A percentile compares a stretch with the other conserved stretches of the same genome.
phyloP scores from a whole-genome alignment of 2,113 vertebrate species.

The Platanista minor region DNA sequence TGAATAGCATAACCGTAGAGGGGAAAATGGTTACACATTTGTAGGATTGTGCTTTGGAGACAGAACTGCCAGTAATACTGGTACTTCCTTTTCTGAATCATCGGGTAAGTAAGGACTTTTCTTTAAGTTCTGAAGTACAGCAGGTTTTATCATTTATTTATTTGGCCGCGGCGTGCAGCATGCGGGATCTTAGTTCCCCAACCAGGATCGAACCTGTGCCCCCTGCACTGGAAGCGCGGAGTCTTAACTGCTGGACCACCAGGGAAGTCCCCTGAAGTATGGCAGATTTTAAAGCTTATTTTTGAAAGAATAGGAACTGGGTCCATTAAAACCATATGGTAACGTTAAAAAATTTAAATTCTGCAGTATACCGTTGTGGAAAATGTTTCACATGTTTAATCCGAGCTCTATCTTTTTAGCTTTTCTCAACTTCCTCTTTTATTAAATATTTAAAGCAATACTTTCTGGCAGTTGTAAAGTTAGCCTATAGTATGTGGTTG shows the following conservation, averaged over 20 bases:
- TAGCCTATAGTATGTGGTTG: neutral
- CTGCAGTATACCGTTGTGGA: neutral
- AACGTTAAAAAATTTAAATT: neutral
- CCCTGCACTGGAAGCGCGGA: neutral
- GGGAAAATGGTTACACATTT: neutral
- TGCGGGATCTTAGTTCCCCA: neutral
- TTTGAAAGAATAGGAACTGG: slow-evolving; percentile 16
- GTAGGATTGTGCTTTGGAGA: neutral
- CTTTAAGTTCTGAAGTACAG: slow-evolving; percentile 37
- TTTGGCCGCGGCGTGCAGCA: neutral
- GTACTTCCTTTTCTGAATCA: slow-evolving; percentile 50
- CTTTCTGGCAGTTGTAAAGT: neutral
- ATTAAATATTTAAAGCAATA: slow-evolving; percentile 3
- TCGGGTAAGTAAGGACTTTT: slow-evolving; percentile 10
- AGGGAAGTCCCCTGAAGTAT: neutral
- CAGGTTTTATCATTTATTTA: neutral
- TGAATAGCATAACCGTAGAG: neutral
- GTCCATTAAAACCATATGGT: slow-evolving; percentile 5
- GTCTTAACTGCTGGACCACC: neutral
- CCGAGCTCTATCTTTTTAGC: slow-evolving; percentile 25
- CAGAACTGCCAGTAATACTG: slow-evolving; percentile 11
- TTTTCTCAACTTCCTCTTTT: slow-evolving; percentile 36
- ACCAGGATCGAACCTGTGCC: neutral
- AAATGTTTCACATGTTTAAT: slow-evolving; percentile 30
- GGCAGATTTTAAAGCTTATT: slow-evolving; percentile 18